Base-by-base conservation (phyloP, 1,140 invertebrate genomes). In the Littorina saxatilis region DNA sequence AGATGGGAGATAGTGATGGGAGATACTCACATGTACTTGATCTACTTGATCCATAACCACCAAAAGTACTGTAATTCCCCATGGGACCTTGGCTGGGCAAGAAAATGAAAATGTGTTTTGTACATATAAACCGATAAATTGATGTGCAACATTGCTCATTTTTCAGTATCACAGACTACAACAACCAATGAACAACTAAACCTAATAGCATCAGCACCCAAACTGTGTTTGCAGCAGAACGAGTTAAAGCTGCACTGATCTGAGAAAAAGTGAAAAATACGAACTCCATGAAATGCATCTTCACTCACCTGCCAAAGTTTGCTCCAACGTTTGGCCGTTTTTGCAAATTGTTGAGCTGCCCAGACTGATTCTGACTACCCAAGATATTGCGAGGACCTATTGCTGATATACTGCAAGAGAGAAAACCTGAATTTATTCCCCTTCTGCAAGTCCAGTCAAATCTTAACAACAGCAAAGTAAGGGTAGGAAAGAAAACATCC, bases 61-160 rank as follows among this genome's bases (percentile, higher is more conserved):
- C 83, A 81, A 85, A 74, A 66, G 83, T 58, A 81, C 81, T 66
- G 83, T 75, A 79, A 81, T 84, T 86, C 81, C 81, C 78, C 82
- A 84, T 81, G 37, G 83, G 82, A 32, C 81, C 84, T 83, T 83
- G 47, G 40, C 79, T 82, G 79, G 2, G 23, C 3, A 77, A 77
- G 43, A 2, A 13, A 7, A 39, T 7, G n/a, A n/a, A n/a, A n/a
- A n/a, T n/a, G n/a, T n/a, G n/a, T n/a, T n/a, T n/a, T n/a, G n/a
- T n/a, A n/a, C n/a, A n/a, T n/a, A n/a, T n/a, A n/a, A n/a, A n/a
- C n/a, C n/a, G n/a, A n/a, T n/a, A n/a, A n/a, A n/a, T n/a, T n/a
- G n/a, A n/a, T n/a, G n/a, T n/a, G n/a, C n/a, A n/a, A 72, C n/a
- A 72, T 23, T 39, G 5, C 7, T 39, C 35, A 32, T 72, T 35